Base-by-base conservation (phyloP, 2,797 vertebrate genomes). In the Botia kubotai region DNA sequence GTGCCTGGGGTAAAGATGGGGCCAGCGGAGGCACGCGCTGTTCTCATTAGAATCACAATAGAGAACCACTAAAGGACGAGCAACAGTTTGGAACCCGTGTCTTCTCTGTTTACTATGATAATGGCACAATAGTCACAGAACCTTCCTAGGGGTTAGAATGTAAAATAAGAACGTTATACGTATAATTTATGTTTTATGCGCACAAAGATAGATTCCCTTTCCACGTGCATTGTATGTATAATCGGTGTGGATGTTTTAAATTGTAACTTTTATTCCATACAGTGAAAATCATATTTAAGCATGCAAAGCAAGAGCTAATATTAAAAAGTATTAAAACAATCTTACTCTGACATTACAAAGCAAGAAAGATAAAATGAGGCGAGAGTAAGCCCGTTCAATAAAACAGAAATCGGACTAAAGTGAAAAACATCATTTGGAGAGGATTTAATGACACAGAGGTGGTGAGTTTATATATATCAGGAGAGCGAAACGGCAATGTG, bases 21-120 rank as follows among this genome's bases (percentile, higher is more conserved):
- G 75, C 66, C 86, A 88, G 90, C 90, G 66, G 89, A 92, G 91
- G 90, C 93, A 93, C 92, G 92, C 89, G 92, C 84, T 85, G 79
- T 19, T 3, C 77, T 90, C 74, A 91, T 94, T 93, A 90, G 2
- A 86, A 92, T 93, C 39, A 93, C 86, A 92, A 92, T 83, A 72
- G 80, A 75, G 74, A 83, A 77, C 76, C 81, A 80, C 76, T 79
- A 84, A 80, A 85, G 86, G 50, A 87, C 73, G 80, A 86, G 87
- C 88, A 90, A 90, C 91, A 92, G 90, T 90, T 89, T 89, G 87
- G 71, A 87, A 87, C 84, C 36, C 66, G 29, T 72, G 62, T 67
- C 46, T 75, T 66, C 57, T 75, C 58, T 69, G 43, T 60, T 82
- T 57, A 74, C 6, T 0, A 8, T 43, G 2, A 8, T 43, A 1